A percentile compares a stretch with the other conserved stretches of the same genome.
Conservation (phyloP, 64 coral and sea anemone species). For the Montipora capricornis region DNA sequence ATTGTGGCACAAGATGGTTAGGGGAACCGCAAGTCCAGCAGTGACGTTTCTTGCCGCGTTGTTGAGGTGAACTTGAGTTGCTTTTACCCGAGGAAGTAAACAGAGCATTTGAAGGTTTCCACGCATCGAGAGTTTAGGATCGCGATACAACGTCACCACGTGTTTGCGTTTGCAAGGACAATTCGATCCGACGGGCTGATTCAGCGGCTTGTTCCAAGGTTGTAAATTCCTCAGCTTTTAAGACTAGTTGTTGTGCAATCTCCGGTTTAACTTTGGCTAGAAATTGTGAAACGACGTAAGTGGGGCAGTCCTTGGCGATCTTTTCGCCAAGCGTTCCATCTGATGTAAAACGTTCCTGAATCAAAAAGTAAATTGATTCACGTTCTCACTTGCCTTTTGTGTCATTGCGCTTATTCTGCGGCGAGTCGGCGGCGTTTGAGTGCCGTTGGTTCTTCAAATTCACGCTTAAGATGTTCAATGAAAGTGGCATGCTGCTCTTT, state of each 20-base stretch:
- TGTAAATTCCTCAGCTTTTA: background rate
- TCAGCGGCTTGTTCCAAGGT: background rate
- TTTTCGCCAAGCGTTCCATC: conserved; percentile 42
- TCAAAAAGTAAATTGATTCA: conserved; percentile 46
- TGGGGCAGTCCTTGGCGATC: conserved; percentile 18
- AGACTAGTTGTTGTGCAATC: conserved; percentile 1
- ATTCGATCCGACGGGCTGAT: background rate
- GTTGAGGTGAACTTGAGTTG: background rate
- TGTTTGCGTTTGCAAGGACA: background rate
- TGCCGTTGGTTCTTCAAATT: conserved; percentile 39
- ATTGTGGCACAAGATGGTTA: no score
- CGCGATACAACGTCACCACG: background rate
- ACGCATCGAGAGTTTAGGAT: background rate
- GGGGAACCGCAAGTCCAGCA: no score
- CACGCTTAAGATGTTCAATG: background rate
- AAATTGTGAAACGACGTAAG: conserved; percentile 22
- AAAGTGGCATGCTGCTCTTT: conserved; percentile 16
- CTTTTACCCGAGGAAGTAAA: background rate
- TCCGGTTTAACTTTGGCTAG: background rate
- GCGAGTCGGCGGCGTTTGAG: conserved; percentile 31
- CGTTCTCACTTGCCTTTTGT: conserved; percentile 31
- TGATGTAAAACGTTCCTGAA: conserved; percentile 58
- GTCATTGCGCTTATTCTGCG: conserved; percentile 44
- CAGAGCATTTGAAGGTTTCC: background rate
- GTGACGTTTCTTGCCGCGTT: background rate